These are phyloP conservation scores for Meandrina meandrites DNA, from an alignment of 92 coral and sea anemone species.

Conservation along the genomic window DNA sequence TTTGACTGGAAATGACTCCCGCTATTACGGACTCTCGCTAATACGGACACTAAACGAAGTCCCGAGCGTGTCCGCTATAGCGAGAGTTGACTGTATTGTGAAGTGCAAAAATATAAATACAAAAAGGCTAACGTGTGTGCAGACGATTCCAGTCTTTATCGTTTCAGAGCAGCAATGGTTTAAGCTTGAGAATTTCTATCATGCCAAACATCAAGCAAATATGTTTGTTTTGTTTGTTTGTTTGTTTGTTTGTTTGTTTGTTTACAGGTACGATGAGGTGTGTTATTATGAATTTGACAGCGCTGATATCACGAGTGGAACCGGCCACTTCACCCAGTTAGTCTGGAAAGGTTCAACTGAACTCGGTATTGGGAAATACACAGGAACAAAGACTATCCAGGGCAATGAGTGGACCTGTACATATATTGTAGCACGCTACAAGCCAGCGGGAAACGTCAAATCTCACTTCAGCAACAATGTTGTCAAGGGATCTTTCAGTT, in stretches of 20 bases:
- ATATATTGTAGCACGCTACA: conserved; percentile 39
- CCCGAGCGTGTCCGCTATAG: too few species aligned
- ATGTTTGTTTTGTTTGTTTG: not conserved
- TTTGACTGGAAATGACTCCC: too few species aligned
- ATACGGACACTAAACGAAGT: too few species aligned
- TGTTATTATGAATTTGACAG: conserved; percentile 16
- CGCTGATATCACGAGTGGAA: not conserved
- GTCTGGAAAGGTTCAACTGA: conserved; percentile 29
- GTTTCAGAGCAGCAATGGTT: too few species aligned
- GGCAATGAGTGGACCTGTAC: conserved; percentile 9
- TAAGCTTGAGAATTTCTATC: too few species aligned
- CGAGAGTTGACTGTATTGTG: too few species aligned
- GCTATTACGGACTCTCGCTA: too few species aligned
- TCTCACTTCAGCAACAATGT: conserved; percentile 20
- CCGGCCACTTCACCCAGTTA: conserved; percentile 39
- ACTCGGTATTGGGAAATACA: conserved; percentile 33
- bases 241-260: too few species aligned
- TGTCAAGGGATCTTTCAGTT: conserved; percentile 6
- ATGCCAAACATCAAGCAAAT: too few species aligned
- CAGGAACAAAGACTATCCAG: not conserved
- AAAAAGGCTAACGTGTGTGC: too few species aligned
- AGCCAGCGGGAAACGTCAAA: conserved; percentile 21
- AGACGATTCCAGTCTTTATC: too few species aligned
- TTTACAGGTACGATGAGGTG: conserved; percentile 40
- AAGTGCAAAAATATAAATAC: too few species aligned